Evolutionary conservation across 2,888 invertebrate species (phyloP).

Genomic region (Polydrusus tereticollis): DNA sequence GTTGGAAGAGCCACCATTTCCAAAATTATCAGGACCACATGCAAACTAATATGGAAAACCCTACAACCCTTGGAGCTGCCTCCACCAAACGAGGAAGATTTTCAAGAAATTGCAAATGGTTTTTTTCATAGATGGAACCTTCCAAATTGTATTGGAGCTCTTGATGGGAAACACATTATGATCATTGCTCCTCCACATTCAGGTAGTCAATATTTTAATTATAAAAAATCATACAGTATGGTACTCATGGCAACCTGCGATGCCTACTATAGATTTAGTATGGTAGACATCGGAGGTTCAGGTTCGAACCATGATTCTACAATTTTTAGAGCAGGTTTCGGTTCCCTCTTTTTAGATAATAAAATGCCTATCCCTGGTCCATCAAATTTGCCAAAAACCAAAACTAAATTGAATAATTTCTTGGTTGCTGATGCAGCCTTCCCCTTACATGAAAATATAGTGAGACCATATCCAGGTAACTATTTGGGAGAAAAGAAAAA

Average conservation of each 20-base stretch:
- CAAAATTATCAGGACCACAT: slow-evolving; percentile 51
- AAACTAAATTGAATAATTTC: slow-evolving; percentile 34
- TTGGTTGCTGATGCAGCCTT: slow-evolving; percentile 49
- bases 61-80: neutral
- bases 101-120: neutral
- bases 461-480: slow-evolving; percentile 36
- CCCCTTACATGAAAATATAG: slow-evolving; percentile 41
- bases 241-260: slow-evolving; percentile 57
- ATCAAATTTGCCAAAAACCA: slow-evolving; percentile 36
- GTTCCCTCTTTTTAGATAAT: slow-evolving; percentile 22
- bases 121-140: neutral
- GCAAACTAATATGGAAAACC: slow-evolving; percentile 53
- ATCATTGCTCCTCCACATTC: slow-evolving; percentile 50
- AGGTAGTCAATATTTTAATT: slow-evolving; percentile 57
- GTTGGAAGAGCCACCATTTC: slow-evolving; percentile 55
- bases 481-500: slow-evolving; percentile 16
- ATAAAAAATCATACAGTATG: slow-evolving; percentile 54
- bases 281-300: slow-evolving; percentile 57
- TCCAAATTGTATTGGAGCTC: neutral
- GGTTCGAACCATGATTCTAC: slow-evolving; percentile 57
- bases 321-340: slow-evolving; percentile 47
- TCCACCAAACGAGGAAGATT: neutral
- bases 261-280: slow-evolving; percentile 56
- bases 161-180: neutral
- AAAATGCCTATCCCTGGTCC: slow-evolving; percentile 16